Conservation (phyloP, 1,140 invertebrate genomes). For the Octopus bimaculoides region DNA sequence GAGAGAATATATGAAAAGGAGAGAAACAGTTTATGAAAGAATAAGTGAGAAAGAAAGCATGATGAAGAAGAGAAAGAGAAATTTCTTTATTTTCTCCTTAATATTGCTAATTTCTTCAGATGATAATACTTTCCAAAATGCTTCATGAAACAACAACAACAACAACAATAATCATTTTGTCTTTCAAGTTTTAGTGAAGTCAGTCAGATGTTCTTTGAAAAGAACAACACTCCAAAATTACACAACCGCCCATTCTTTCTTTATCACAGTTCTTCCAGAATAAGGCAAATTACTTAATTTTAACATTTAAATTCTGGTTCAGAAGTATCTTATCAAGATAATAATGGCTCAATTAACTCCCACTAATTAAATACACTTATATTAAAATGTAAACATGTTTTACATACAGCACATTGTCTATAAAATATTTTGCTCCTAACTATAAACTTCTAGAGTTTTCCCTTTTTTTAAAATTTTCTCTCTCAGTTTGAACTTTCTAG, state of each 20-base stretch:
- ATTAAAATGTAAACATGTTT: neutral
- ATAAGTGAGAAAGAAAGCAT: neutral
- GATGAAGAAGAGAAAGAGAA: neutral
- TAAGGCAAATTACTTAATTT: neutral
- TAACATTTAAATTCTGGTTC: neutral
- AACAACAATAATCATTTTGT: no score
- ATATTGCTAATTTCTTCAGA: no score
- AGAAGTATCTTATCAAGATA: conserved; percentile 7
- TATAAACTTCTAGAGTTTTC: no score
- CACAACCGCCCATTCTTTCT: neutral
- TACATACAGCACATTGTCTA: no score
- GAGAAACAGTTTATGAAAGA: neutral
- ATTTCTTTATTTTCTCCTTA: no score
- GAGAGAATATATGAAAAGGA: conserved; percentile 2
- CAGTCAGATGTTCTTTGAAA: no score
- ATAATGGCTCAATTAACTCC: neutral
- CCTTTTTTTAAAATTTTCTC: no score
- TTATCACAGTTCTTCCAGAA: neutral
- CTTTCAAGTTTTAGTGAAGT: no score
- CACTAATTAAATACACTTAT: neutral
- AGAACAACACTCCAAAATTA: neutral
- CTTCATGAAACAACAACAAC: no score
- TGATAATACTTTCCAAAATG: no score
- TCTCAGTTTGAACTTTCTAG: no score
- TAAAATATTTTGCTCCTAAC: no score